phyloP scores from a whole-genome alignment of 2,797 vertebrate species.

The Babyrousa celebensis region DNA sequence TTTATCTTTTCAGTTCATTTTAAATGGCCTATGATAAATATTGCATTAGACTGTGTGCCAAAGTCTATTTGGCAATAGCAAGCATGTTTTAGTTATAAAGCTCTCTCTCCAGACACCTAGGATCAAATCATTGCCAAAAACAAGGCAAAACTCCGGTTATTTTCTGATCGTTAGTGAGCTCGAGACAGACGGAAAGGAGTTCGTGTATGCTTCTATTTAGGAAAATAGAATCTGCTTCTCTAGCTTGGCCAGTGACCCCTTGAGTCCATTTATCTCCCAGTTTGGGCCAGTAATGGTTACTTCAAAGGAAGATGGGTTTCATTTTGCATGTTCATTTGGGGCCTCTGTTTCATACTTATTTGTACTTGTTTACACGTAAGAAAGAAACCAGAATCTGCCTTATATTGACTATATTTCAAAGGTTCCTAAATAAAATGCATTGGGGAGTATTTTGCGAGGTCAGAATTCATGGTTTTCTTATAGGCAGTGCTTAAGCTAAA shows the following conservation, averaged over 20 bases:
- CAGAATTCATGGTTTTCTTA: neutral
- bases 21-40: conserved; percentile 81
- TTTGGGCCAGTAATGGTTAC: neutral
- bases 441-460: neutral
- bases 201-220: conserved; percentile 49
- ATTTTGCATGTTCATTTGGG: neutral
- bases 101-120: conserved; percentile 79
- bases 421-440: neutral
- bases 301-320: conserved; percentile 54
- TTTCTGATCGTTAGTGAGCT: conserved; percentile 66
- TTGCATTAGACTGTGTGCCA: conserved; percentile 75
- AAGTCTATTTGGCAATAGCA: conserved; percentile 78
- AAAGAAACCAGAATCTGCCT: neutral
- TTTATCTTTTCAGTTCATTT: conserved; percentile 79
- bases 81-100: conserved; percentile 73
- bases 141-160: conserved; percentile 70
- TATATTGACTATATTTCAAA: neutral
- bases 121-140: conserved; percentile 76
- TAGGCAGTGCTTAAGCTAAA: neutral
- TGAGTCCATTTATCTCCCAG: neutral
- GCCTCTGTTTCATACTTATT: conserved; percentile 15
- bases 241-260: neutral
- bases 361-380: neutral
- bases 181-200: conserved; percentile 57
- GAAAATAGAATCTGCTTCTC: conserved; percentile 63